Evolutionary conservation across 1,140 invertebrate genomes (phyloP).

Genomic region (Hermatobates lingyangjiaoensis): DNA sequence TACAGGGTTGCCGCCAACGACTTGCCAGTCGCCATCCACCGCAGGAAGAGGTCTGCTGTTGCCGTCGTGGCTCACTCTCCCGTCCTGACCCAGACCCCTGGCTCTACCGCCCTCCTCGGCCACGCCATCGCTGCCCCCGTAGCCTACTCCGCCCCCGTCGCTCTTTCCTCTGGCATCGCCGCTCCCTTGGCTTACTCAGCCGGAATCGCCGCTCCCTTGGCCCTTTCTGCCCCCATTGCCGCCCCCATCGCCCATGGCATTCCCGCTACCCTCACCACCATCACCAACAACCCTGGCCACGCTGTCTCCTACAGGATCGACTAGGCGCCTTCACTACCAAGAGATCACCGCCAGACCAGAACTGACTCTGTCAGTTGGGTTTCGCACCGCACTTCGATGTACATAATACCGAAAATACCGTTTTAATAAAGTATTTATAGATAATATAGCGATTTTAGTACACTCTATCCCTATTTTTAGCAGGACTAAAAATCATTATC

Average conservation of each 20-base stretch:
- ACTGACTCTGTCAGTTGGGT: neutral
- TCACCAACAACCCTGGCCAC: conserved; percentile 25
- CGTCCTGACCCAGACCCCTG: conserved; percentile 24
- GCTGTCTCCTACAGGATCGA: conserved; percentile 25
- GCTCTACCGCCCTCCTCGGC: conserved; percentile 28
- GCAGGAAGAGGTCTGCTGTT: conserved; percentile 12
- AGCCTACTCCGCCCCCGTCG: neutral
- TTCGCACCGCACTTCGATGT: neutral
- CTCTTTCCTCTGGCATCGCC: conserved; percentile 3
- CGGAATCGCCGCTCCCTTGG: conserved; percentile 11
- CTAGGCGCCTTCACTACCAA: conserved; percentile 17
- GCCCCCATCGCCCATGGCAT: conserved; percentile 21
- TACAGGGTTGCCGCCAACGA: conserved; percentile 32
- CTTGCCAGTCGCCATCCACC: conserved; percentile 21
- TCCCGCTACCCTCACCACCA: conserved; percentile 25
- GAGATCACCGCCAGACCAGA: neutral
- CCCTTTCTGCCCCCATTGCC: conserved; percentile 7
- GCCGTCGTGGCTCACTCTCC: conserved; percentile 22
- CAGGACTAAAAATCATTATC: no score
- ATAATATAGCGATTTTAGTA: no score
- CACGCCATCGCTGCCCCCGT: conserved; percentile 24
- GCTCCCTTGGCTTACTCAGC: conserved; percentile 21
- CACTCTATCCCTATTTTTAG: no score
- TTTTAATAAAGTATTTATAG: neutral
- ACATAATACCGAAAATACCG: neutral